Conservation (phyloP, 2,888 invertebrate genomes). For the Brachypterus glaber region DNA sequence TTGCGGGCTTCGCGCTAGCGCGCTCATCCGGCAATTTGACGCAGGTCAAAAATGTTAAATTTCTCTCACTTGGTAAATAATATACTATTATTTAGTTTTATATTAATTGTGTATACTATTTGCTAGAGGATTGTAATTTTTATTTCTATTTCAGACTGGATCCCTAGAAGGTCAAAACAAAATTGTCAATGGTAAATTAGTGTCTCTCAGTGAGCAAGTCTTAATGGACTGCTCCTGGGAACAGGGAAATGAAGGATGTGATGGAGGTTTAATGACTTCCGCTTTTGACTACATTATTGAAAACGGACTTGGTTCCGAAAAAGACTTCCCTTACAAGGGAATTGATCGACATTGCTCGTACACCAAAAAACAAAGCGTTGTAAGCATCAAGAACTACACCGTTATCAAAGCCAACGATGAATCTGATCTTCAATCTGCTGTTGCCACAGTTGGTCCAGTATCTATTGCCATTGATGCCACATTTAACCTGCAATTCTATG, state of each 20-base stretch:
- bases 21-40: no score
- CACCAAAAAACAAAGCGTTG: constrained; percentile 7
- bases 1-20: no score
- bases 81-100: background rate
- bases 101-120: no score
- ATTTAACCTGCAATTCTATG: constrained; percentile 45
- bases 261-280: constrained; percentile 43
- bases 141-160: constrained; percentile 68
- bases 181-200: constrained; percentile 37
- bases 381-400: constrained; percentile 49
- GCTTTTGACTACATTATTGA: constrained; percentile 40
- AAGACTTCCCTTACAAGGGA: constrained; percentile 42
- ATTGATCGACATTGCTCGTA: constrained; percentile 11
- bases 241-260: constrained; percentile 42
- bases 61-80: background rate
- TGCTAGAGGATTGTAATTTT: no score
- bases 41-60: no score
- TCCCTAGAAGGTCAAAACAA: constrained; percentile 70
- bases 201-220: constrained; percentile 46
- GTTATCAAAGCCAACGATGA: constrained; percentile 64
- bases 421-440: constrained; percentile 39
- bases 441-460: constrained; percentile 27
- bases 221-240: constrained; percentile 3
- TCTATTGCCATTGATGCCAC: constrained; percentile 28
- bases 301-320: constrained; percentile 46